phyloP scores from a whole-genome alignment of 1,140 invertebrate species.

The Caligus rogercresseyi region DNA sequence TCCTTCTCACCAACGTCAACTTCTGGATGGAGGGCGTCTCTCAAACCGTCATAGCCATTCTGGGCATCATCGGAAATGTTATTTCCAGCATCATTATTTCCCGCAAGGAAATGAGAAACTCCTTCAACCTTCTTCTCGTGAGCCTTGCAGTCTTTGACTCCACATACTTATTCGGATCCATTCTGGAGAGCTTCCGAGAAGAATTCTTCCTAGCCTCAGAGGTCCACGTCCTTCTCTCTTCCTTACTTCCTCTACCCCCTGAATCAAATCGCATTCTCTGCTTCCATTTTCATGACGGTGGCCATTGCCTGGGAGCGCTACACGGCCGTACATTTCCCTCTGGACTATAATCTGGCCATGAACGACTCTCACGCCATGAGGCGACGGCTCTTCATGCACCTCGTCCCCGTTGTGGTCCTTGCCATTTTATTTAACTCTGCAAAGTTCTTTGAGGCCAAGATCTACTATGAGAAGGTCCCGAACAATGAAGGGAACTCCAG shows the following conservation, averaged over 20 bases:
- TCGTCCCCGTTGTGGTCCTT: slow-evolving; percentile 1
- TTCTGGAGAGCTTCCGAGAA: slow-evolving; percentile 15
- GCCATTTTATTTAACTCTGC: slow-evolving; percentile 1
- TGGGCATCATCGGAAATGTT: slow-evolving; percentile 6
- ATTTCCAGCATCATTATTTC: slow-evolving; percentile 7
- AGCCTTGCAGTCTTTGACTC: slow-evolving; percentile 16
- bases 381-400: neutral
- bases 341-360: slow-evolving; percentile 18
- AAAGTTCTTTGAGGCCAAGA: slow-evolving; percentile 15
- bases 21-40: slow-evolving; percentile 10
- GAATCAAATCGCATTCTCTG: slow-evolving; percentile 11
- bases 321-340: slow-evolving; percentile 15
- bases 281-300: slow-evolving; percentile 18
- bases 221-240: slow-evolving; percentile 10
- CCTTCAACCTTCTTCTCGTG: slow-evolving; percentile 17
- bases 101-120: slow-evolving; percentile 13
- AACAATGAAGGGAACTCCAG: neutral
- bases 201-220: slow-evolving; percentile 2
- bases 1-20: neutral
- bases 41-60: neutral
- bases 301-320: slow-evolving; percentile 19
- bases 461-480: neutral
- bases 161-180: slow-evolving; percentile 11
- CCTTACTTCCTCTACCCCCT: slow-evolving; percentile 14
- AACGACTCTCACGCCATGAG: slow-evolving; percentile 2